Conservation (phyloP, 2,888 invertebrate species). For the Patella pellucida region DNA sequence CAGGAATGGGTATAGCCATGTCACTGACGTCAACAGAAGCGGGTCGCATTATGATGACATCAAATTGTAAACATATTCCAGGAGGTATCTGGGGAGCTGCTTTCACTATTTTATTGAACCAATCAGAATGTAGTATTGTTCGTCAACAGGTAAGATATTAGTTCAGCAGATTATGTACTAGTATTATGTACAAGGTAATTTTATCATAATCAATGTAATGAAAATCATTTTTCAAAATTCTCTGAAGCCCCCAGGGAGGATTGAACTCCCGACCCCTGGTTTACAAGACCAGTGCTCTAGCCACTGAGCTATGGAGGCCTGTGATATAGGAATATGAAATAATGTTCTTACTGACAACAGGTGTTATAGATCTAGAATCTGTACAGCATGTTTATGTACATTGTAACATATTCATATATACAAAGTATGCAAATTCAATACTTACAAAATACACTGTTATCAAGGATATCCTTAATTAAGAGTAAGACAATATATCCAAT, state of each 20-base stretch:
- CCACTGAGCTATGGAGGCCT: slow-evolving; percentile 78
- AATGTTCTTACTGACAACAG: too few relatives aligned
- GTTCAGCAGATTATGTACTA: too few relatives aligned
- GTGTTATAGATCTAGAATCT: too few relatives aligned
- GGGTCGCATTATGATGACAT: slow-evolving; percentile 63
- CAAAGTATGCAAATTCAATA: too few relatives aligned
- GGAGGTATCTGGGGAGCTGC: slow-evolving; percentile 70
- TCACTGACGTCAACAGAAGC: slow-evolving; percentile 63
- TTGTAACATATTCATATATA: too few relatives aligned
- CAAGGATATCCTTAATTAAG: too few relatives aligned
- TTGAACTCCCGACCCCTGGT: slow-evolving; percentile 79
- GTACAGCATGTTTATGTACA: too few relatives aligned
- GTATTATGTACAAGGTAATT: slow-evolving; percentile 57
- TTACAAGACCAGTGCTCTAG: slow-evolving; percentile 78
- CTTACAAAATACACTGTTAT: too few relatives aligned
- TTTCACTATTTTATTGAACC: slow-evolving; percentile 66
- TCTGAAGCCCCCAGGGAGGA: slow-evolving; percentile 76
- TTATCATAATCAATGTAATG: not conserved
- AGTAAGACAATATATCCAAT: too few relatives aligned
- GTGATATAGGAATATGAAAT: too few relatives aligned
- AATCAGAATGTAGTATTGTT: slow-evolving; percentile 68
- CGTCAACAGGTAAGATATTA: slow-evolving; percentile 63
- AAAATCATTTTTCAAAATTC: not conserved
- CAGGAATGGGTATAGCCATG: slow-evolving; percentile 68
- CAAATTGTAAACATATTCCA: slow-evolving; percentile 67